These are phyloP conservation scores for Colletes gigas DNA, from an alignment of 1,140 invertebrate species.

Conservation along the genomic window DNA sequence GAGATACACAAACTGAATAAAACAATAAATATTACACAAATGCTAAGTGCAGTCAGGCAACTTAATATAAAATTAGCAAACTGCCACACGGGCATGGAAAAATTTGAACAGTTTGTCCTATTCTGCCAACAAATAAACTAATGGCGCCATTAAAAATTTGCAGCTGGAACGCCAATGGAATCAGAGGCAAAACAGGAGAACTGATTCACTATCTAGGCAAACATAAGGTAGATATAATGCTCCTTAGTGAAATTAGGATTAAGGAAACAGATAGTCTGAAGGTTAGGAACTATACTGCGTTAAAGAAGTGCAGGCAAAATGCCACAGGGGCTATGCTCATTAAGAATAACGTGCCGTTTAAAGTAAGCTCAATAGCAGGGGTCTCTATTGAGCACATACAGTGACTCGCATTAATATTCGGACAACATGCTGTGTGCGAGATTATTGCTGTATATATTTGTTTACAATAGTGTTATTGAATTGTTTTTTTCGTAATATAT, in stretches of 20 bases:
- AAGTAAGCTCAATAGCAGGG: too few species aligned
- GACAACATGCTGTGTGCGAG: too few species aligned
- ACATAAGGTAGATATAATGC: too few species aligned
- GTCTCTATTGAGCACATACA: too few species aligned
- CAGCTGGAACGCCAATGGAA: neutral
- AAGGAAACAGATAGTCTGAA: neutral
- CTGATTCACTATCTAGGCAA: too few species aligned
- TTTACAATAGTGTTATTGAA: too few species aligned
- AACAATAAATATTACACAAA: neutral
- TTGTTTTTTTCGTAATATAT: too few species aligned
- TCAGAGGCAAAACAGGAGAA: neutral
- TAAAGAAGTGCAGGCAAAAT: neutral
- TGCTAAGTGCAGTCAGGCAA: neutral
- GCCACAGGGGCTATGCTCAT: neutral
- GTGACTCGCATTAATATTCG: too few species aligned
- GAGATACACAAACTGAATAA: neutral
- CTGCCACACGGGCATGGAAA: neutral
- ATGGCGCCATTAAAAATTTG: neutral
- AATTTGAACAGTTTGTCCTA: neutral
- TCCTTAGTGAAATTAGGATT: too few species aligned
- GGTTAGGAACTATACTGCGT: neutral
- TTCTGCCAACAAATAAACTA: neutral
- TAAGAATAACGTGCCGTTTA: too few species aligned
- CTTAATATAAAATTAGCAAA: neutral
- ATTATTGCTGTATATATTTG: too few species aligned